phyloP scores from a whole-genome alignment of 2,888 invertebrate genomes.

The Noctua janthe region DNA sequence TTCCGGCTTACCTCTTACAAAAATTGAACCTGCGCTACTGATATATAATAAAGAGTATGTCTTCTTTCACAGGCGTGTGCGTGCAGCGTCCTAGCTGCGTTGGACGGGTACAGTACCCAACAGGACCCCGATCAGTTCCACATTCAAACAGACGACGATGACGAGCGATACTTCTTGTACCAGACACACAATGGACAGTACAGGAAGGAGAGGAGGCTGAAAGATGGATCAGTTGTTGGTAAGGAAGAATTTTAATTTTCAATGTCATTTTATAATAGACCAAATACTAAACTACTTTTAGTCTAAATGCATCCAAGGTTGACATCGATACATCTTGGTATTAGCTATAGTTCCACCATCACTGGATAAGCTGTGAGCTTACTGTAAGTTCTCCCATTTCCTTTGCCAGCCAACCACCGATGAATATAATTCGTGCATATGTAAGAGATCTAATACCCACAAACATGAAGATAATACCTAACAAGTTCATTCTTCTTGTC shows the following conservation, averaged over 20 bases:
- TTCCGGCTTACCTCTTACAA: too few species aligned
- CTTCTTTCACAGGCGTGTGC: conserved; percentile 79
- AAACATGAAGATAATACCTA: neutral
- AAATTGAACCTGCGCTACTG: too few species aligned
- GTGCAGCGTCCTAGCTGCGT: conserved; percentile 83
- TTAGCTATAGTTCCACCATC: neutral
- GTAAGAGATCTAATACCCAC: neutral
- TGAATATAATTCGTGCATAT: neutral
- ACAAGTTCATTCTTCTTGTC: neutral
- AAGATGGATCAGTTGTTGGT: conserved; percentile 97
- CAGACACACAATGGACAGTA: conserved; percentile 97
- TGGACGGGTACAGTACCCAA: conserved; percentile 90
- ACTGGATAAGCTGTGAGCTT: neutral
- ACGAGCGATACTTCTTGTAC: conserved; percentile 96
- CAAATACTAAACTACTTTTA: neutral
- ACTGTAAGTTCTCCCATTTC: too few species aligned
- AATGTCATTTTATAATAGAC: neutral
- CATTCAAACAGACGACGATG: conserved; percentile 98
- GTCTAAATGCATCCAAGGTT: neutral
- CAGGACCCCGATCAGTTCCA: conserved; percentile 95
- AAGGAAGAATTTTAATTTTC: conserved; percentile 60
- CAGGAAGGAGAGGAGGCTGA: conserved; percentile 95
- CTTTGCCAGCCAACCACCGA: neutral
- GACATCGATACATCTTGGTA: neutral
- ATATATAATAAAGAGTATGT: neutral